Base-by-base conservation (phyloP, 2,797 vertebrate genomes). In the Chaenodraco wilsoni region DNA sequence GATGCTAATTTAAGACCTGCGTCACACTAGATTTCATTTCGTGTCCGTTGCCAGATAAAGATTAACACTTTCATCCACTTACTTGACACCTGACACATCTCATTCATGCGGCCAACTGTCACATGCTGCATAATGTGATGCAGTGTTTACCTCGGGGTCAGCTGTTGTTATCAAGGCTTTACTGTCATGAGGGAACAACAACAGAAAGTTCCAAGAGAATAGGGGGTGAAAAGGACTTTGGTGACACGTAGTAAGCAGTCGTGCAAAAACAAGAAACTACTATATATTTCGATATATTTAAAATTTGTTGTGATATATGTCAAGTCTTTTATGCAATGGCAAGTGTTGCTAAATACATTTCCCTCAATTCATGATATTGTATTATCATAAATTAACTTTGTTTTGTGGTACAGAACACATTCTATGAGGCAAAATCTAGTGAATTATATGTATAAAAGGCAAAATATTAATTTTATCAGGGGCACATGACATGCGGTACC, bases 61-160 rank as follows among this genome's bases (percentile, higher is more conserved):
- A 37, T 27, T 40, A 14, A 14, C 40, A 16, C 12, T 37, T 31
- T 48, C 17, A 48, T 56, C 0, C 15, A 50, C 16, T 63, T 2
- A 33, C 13, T 37, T 45, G 23, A 51, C 52, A 58, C 62, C 64
- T 49, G 44, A 15, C 10, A 13, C 37, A 49, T 64, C 9, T 64
- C 46, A 23, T 51, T 76, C 45, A 21, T 11, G 2, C 2, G 0
- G 13, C 21, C 9, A 23, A 12, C 19, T 56, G 44, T 64, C 65
- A 69, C 51, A 69, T 23, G 3, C 1, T 49, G 33, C 49, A 31
- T 7, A 14, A 11, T 61, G 33, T 13, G 65, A 40, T 21, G 2
- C 14, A 37, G 10, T 15, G 43, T 31, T 68, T 31, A 54, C 4
- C 15, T 19, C 41, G 0, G 45, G n/a, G 54, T 74, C 55, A 45